phyloP scores from a whole-genome alignment of 2,888 invertebrate genomes.

The Monochamus alternatus region DNA sequence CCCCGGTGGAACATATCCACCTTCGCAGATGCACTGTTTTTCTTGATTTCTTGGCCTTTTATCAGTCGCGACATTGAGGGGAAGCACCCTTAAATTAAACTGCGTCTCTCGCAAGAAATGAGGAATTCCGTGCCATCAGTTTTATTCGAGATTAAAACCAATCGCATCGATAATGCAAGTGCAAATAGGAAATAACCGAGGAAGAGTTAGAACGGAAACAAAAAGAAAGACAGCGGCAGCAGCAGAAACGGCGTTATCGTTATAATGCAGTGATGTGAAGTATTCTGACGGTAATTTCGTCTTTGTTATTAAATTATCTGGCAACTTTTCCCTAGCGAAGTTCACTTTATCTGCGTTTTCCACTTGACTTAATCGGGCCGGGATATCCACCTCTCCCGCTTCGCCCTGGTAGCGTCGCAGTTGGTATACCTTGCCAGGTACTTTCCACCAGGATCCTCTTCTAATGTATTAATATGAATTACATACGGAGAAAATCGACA shows the following conservation, averaged over 20 bases:
- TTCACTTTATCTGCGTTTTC: constrained; percentile 71
- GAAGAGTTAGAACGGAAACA: constrained; percentile 33
- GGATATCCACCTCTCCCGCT: constrained; percentile 14
- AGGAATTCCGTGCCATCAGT: constrained; percentile 10
- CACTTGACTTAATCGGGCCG: constrained; percentile 57
- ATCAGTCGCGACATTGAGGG: too few relatives aligned
- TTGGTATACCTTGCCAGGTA: constrained; percentile 13
- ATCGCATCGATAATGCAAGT: constrained; percentile 39
- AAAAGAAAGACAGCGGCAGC: constrained; percentile 48
- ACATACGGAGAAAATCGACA: too few relatives aligned
- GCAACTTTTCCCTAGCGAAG: constrained; percentile 69
- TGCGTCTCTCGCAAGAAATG: background rate
- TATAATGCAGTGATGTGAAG: constrained; percentile 68
- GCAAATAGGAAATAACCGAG: constrained; percentile 37
- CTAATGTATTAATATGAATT: too few relatives aligned
- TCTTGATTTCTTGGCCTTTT: too few relatives aligned
- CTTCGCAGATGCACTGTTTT: too few relatives aligned
- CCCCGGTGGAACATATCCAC: too few relatives aligned
- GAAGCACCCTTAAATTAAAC: too few relatives aligned
- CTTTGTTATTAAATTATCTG: constrained; percentile 72
- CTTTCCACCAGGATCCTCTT: background rate
- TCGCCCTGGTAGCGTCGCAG: constrained; percentile 1
- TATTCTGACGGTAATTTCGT: constrained; percentile 70
- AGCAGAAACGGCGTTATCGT: constrained; percentile 64
- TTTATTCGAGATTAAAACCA: constrained; percentile 32